Conservation (phyloP, 92 coral and sea anemone genomes). For the Pocillopora grandis region DNA sequence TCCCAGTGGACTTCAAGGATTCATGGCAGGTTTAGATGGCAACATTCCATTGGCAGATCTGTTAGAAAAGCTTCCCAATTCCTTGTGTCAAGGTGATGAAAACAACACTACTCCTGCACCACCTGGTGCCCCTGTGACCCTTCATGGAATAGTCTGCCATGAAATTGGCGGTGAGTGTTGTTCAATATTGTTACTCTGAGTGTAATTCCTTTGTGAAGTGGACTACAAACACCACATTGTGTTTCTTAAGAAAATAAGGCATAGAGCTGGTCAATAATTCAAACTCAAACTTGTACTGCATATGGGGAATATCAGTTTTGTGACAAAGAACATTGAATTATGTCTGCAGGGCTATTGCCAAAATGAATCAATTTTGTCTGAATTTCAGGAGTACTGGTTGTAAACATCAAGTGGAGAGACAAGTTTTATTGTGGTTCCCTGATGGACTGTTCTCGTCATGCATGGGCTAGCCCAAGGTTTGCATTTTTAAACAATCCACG, state of each 20-base stretch:
- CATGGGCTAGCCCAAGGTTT: slow-evolving; percentile 98
- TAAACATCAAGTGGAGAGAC: slow-evolving; percentile 95
- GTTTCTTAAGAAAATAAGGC: too few relatives aligned
- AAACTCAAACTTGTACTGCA: too few relatives aligned
- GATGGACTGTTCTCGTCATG: slow-evolving; percentile 86
- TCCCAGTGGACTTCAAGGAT: slow-evolving; percentile 26
- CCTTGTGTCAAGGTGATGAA: slow-evolving; percentile 50
- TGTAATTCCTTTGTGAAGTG: background rate
- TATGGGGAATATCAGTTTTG: too few relatives aligned
- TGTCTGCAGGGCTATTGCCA: background rate
- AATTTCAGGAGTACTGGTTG: slow-evolving; percentile 86
- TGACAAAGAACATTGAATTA: too few relatives aligned
- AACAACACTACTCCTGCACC: slow-evolving; percentile 66
- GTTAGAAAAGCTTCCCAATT: slow-evolving; percentile 42
- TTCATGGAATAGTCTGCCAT: slow-evolving; percentile 91
- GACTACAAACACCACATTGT: background rate
- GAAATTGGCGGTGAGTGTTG: slow-evolving; percentile 80
- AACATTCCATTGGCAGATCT: slow-evolving; percentile 43
- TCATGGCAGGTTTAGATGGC: slow-evolving; percentile 37
- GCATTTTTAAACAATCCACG: background rate
- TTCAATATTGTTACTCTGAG: background rate
- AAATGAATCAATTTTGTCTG: background rate
- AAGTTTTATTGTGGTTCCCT: slow-evolving; percentile 90
- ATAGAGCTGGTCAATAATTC: too few relatives aligned
- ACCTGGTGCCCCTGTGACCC: slow-evolving; percentile 92